Base-by-base conservation (phyloP, 2,888 invertebrate genomes). In the Exephanes ischioxanthus region DNA sequence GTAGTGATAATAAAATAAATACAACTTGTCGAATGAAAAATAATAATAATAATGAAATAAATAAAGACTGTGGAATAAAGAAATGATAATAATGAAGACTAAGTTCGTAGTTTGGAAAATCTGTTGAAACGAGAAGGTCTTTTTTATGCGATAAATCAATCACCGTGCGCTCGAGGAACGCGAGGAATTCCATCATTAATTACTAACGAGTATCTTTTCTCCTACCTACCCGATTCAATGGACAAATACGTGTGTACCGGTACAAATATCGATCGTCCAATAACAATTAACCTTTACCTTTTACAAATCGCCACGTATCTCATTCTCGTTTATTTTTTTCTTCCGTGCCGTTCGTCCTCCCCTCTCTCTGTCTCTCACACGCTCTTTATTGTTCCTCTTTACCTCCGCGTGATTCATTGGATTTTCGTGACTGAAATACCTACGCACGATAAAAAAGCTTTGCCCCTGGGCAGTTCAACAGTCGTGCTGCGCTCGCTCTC, bases 341-440 rank as follows among this genome's bases (percentile, higher is more conserved):
- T 70, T 53, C 55, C 19, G 19, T 78, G 19, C 48, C 11, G 16
- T 11, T 45, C 45, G 11, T 45, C 45, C 45, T 41, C 51, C 26
- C 3, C 80, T 53, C 61, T 41, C 41, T 61, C 48, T 78, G 51
- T 68, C n/a, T 41, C 81, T 71, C 58, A 61, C 55, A 55, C 41
- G 26, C 48, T 41, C 71, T 70, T 75, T 51, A 58, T 45, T 14
- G 51, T 73, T 45, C 77, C 53, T 79, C 55, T 77, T 37, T 72
- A 37, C 67, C 53, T 41, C 53, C 71, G 55, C 58, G 82, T 86
- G 87, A 88, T 88, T 86, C 85, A 88, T 88, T 83, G 86, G 63
- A 81, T 81, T 84, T 87, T 83, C 88, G 88, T 88, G 87, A 88
- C 88, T 87, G 86, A 85, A 86, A 87, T 88, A 88, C 84, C 70